Evolutionary conservation across 2,888 invertebrate species (phyloP), one percentile per base, ranked within the genome.

Genomic region (Cheilosia vernalis): DNA sequence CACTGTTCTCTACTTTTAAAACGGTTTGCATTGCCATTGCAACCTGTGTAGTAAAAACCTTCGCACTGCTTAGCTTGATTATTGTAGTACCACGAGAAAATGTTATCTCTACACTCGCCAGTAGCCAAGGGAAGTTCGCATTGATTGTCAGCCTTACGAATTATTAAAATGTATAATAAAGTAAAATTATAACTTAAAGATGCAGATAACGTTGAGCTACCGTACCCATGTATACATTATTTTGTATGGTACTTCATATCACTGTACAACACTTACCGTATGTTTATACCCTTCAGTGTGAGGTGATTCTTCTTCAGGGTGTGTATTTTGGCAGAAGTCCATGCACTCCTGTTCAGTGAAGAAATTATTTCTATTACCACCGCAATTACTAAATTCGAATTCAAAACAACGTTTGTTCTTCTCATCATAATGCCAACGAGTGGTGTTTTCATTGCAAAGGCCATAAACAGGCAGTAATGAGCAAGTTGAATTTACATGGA

Each of bases 361-460:
- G 91, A 96, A 98, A 91, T 97, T 94, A 90, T 98, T 98, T 19
- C 94, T 95, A 91, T 99, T 99, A 79, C 98, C 98, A 66, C 95
- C 95, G 90, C 98, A 98, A 30, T 98, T 98, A 56, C 97, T 96
- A 90, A 96, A 98, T 49, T 95, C 94, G 92, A 98, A 92, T 66
- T 91, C 90, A 27, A 89, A 83, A 42, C 92, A 92, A 13, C 87
- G 81, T 10, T 87, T 87, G 4, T 83, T 87, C 17, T 88, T 88
- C 37, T 88, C 88, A 70, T 92, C 92, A 44, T 88, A 92, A 87
- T 91, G 89, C 92, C 92, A 92, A 42, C 91, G 89, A 3, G 88
- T 89, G 0, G 88, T 87, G n/a, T 89, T 88, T 3, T 91, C 90
- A 53, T 87, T 87, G 33, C 92, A 92, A 10, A 89, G 88, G 0